Percentiles rank a stretch among this genome's conserved stretches.
phyloP scores from a whole-genome alignment of 2,113 vertebrate genomes.

The Gobio gobio region DNA sequence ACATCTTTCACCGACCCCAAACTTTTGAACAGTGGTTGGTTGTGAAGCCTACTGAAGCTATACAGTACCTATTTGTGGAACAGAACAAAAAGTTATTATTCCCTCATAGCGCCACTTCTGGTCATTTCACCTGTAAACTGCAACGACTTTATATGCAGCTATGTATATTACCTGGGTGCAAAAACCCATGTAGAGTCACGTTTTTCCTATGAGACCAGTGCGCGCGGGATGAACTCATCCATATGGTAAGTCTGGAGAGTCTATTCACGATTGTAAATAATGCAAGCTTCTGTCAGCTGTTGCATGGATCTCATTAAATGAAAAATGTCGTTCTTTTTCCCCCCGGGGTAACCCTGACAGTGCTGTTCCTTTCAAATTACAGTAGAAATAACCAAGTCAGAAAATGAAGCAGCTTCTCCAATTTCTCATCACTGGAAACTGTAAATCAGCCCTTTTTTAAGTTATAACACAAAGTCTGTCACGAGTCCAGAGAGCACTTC shows the following conservation, averaged over 20 bases:
- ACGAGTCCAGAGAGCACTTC: not conserved
- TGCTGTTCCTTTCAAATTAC: conserved; percentile 47
- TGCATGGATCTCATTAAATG: conserved; percentile 61
- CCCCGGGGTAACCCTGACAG: conserved; percentile 20
- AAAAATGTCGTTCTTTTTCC: conserved; percentile 3
- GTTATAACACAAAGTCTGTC: conserved; percentile 21
- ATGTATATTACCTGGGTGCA: not conserved
- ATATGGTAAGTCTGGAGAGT: conserved; percentile 39
- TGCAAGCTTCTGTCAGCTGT: conserved; percentile 45
- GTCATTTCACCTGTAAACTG: not conserved
- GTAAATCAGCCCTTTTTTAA: conserved; percentile 15
- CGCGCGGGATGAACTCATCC: conserved; percentile 49
- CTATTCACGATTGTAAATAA: conserved; percentile 50
- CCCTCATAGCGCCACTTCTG: not conserved
- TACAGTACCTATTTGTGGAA: not conserved
- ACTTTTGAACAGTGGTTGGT: too few relatives aligned
- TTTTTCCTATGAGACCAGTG: conserved; percentile 23
- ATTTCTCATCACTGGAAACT: conserved; percentile 25
- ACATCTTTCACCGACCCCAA: not conserved
- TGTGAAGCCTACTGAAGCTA: not conserved
- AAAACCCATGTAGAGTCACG: not conserved
- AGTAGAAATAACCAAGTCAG: conserved; percentile 3
- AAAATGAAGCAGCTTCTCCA: not conserved
- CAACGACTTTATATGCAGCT: not conserved
- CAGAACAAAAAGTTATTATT: not conserved